These are phyloP conservation scores for Patella depressa DNA, from an alignment of 2,888 invertebrate species.

Conservation along the genomic window DNA sequence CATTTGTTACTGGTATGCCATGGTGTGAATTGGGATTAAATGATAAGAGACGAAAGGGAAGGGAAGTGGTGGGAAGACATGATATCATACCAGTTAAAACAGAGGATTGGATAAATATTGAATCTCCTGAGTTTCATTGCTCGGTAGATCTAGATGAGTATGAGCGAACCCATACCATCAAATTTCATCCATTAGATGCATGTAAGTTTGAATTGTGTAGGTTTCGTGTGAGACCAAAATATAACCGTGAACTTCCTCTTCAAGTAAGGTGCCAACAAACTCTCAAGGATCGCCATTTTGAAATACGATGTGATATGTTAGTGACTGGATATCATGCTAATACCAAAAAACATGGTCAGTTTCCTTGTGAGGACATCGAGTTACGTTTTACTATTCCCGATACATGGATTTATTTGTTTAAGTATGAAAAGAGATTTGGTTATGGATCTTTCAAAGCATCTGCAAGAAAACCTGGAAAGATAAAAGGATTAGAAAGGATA, in stretches of 20 bases:
- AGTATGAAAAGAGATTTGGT: conserved; percentile 97
- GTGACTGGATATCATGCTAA: conserved; percentile 97
- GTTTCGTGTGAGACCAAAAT: conserved; percentile 85
- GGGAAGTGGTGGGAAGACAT: conserved; percentile 97
- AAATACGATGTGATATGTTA: conserved; percentile 93
- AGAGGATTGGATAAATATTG: conserved; percentile 98
- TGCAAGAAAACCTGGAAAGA: conserved; percentile 75
- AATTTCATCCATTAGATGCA: conserved; percentile 89
- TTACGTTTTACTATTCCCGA: conserved; percentile 95
- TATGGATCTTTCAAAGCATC: conserved; percentile 98
- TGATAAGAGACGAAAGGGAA: conserved; percentile 97
- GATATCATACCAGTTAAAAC: conserved; percentile 95
- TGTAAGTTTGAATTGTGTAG: conserved; percentile 97
- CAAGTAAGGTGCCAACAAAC: conserved; percentile 89
- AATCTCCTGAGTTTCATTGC: conserved; percentile 93
- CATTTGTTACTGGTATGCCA: conserved; percentile 94
- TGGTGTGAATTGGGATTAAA: conserved; percentile 97
- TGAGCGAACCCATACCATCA: conserved; percentile 74
- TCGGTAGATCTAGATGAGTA: conserved; percentile 94
- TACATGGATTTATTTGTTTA: conserved; percentile 98
- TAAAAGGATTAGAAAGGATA: conserved; percentile 73
- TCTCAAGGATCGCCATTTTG: conserved; percentile 79
- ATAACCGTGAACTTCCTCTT: conserved; percentile 89
- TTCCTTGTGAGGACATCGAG: conserved; percentile 83
- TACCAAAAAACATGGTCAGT: conserved; percentile 92